phyloP scores from a whole-genome alignment of 2,797 vertebrate species.

The Chrosomus eos region DNA sequence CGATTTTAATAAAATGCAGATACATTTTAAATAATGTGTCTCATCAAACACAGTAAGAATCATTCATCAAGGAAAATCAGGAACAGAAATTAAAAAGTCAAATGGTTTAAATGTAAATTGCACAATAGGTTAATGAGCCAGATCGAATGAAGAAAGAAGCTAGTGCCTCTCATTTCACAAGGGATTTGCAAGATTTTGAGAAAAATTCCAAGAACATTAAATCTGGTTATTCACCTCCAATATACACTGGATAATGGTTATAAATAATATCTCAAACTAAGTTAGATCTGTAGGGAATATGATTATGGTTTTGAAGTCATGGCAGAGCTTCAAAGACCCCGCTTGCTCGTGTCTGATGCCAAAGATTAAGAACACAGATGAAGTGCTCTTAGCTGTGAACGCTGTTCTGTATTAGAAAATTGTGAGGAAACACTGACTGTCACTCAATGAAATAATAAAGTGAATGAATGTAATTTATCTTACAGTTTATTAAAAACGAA shows the following conservation, averaged over 20 bases:
- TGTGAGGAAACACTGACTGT: background rate
- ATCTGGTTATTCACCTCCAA: constrained; percentile 20
- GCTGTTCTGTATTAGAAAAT: constrained; percentile 17
- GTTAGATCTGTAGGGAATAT: constrained; percentile 35
- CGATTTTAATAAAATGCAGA: constrained; percentile 10
- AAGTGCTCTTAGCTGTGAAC: constrained; percentile 39
- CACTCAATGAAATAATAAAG: constrained; percentile 5
- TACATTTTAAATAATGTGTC: background rate
- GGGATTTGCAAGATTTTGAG: background rate
- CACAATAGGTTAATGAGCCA: constrained; percentile 15
- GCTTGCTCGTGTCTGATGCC: constrained; percentile 35
- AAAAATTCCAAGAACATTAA: constrained; percentile 18
- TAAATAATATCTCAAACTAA: constrained; percentile 43
- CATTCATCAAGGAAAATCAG: background rate
- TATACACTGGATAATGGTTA: constrained; percentile 39
- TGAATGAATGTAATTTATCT: constrained; percentile 18
- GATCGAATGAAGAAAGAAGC: background rate
- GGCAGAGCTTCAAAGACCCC: constrained; percentile 47
- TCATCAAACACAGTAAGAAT: constrained; percentile 7
- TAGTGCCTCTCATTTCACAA: constrained; percentile 11
- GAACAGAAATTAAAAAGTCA: constrained; percentile 17
- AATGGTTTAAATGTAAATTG: constrained; percentile 12
- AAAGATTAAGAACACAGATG: constrained; percentile 55
- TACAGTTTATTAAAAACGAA: background rate
- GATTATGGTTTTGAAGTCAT: constrained; percentile 49